These are phyloP conservation scores for Chaunax sp. DNA, from an alignment of 2,797 vertebrate species.

Conservation along the genomic window DNA sequence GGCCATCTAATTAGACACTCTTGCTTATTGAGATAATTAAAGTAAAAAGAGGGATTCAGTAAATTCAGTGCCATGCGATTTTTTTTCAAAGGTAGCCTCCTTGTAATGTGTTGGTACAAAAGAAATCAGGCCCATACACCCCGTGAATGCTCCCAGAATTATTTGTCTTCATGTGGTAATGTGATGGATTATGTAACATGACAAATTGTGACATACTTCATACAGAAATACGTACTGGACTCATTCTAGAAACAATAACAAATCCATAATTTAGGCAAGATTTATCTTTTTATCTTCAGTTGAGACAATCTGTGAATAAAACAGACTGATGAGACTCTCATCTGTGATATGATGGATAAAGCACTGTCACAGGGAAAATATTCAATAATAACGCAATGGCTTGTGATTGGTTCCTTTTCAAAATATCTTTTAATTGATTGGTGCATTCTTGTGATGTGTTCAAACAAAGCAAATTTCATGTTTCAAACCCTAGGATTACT, in stretches of 20 bases:
- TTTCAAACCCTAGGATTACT: too few species aligned
- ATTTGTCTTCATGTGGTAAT: too few species aligned
- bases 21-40: neutral
- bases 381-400: neutral
- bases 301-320: constrained; percentile 26
- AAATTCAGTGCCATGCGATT: too few species aligned
- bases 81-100: too few species aligned
- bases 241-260: constrained; percentile 23
- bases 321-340: constrained; percentile 7
- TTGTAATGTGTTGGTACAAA: constrained; percentile 29
- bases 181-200: constrained; percentile 33
- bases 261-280: constrained; percentile 41
- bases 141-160: constrained; percentile 17
- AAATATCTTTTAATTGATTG: neutral
- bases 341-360: constrained; percentile 8
- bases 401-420: neutral
- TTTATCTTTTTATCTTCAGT: constrained; percentile 26
- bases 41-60: too few species aligned
- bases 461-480: too few species aligned
- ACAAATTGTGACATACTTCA: constrained; percentile 9
- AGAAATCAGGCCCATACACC: constrained; percentile 39
- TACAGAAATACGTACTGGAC: neutral
- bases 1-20: constrained; percentile 15
- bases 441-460: too few species aligned
- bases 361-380: neutral